phyloP scores from a whole-genome alignment of 2,888 invertebrate species.

The Myathropa florea region DNA sequence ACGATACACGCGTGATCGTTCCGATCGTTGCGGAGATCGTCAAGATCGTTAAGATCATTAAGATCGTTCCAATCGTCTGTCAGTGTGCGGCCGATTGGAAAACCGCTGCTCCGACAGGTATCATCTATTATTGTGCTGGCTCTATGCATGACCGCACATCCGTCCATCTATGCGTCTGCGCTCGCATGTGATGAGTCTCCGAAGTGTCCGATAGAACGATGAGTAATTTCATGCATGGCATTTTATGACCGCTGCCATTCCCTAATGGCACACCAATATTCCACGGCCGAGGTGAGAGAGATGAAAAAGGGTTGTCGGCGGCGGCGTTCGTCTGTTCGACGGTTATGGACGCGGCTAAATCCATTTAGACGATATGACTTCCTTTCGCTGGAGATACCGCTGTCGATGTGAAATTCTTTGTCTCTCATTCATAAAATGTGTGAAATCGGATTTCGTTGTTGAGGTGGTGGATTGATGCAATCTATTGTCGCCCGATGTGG shows the following conservation, averaged over 20 bases:
- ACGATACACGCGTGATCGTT: constrained; percentile 15
- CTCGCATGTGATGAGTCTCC: constrained; percentile 18
- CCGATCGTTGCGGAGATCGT: neutral
- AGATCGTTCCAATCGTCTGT: constrained; percentile 32
- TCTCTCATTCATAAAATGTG: constrained; percentile 49
- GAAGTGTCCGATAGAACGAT: constrained; percentile 22
- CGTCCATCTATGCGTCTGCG: constrained; percentile 4
- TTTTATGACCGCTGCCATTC: constrained; percentile 49
- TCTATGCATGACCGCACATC: constrained; percentile 10
- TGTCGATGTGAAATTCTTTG: constrained; percentile 27
- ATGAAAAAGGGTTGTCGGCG: constrained; percentile 3
- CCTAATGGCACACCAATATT: constrained; percentile 41
- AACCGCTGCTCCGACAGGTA: constrained; percentile 55
- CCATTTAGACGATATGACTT: no score
- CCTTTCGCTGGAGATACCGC: constrained; percentile 5
- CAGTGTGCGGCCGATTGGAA: constrained; percentile 42
- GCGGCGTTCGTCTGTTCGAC: no score
- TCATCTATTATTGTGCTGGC: constrained; percentile 50
- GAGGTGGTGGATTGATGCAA: constrained; percentile 12
- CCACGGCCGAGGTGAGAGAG: constrained; percentile 2
- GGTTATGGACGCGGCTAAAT: no score
- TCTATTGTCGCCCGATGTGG: neutral
- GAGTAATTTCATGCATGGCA: constrained; percentile 58
- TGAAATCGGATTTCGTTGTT: constrained; percentile 36
- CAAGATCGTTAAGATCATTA: constrained; percentile 36